These are phyloP conservation scores for Samia ricini DNA, from an alignment of 1,140 invertebrate species.

Conservation along the genomic window DNA sequence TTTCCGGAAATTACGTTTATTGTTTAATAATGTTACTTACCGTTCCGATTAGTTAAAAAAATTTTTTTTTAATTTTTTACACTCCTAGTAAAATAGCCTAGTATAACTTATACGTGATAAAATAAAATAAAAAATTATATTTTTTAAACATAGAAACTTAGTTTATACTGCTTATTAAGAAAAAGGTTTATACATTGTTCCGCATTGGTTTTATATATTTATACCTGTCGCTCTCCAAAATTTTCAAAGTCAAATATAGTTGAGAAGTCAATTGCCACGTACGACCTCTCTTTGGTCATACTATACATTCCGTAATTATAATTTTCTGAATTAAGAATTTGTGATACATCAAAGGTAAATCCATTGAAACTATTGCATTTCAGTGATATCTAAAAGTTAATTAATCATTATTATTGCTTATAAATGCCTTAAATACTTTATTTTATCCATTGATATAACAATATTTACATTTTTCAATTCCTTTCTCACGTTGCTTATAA, in stretches of 20 bases:
- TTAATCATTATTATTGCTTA: neutral
- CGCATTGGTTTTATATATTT: too few relatives aligned
- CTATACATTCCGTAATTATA: slow-evolving; percentile 15
- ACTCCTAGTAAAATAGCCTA: too few relatives aligned
- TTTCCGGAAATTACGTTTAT: too few relatives aligned
- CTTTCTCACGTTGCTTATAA: slow-evolving; percentile 11
- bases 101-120: too few relatives aligned
- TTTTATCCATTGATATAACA: neutral
- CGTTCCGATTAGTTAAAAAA: too few relatives aligned
- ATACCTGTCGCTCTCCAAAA: slow-evolving; percentile 16
- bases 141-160: too few relatives aligned
- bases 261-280: slow-evolving; percentile 19
- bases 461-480: slow-evolving; percentile 11
- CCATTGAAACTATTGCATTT: slow-evolving; percentile 1
- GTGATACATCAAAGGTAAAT: slow-evolving; percentile 15
- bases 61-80: too few relatives aligned
- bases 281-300: slow-evolving; percentile 16
- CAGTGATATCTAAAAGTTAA: slow-evolving; percentile 12
- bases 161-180: too few relatives aligned
- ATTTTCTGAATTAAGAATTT: slow-evolving; percentile 20
- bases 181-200: too few relatives aligned
- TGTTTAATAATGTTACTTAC: too few relatives aligned
- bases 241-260: slow-evolving; percentile 2
- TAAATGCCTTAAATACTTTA: neutral
- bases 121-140: too few relatives aligned